phyloP scores from a whole-genome alignment of 1,140 invertebrate species.

The Coptotermes formosanus region DNA sequence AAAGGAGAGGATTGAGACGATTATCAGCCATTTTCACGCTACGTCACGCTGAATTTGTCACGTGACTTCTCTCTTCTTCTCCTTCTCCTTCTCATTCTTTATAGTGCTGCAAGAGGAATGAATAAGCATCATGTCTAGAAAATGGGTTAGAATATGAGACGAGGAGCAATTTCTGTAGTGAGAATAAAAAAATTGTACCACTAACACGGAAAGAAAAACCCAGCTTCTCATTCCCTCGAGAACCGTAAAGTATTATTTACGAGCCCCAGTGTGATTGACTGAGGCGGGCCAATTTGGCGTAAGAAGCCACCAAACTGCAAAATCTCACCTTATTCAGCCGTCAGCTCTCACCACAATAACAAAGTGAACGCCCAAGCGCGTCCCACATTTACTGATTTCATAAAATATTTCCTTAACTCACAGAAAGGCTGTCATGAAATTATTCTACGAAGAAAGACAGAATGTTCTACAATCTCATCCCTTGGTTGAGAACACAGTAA shows the following conservation, averaged over 20 bases:
- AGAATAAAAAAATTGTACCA: not conserved
- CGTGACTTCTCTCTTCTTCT: not conserved
- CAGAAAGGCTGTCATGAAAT: too few species aligned
- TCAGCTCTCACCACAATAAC: too few species aligned
- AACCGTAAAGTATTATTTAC: slow-evolving; percentile 18
- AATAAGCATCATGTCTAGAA: not conserved
- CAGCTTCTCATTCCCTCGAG: not conserved
- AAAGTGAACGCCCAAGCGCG: too few species aligned
- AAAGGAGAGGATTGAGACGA: not conserved
- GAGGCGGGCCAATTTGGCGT: not conserved
- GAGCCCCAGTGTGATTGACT: not conserved
- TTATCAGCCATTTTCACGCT: not conserved
- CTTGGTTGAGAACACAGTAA: too few species aligned
- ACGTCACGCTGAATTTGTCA: not conserved
- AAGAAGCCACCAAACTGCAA: not conserved
- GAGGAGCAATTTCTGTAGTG: too few species aligned
- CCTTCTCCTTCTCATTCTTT: not conserved
- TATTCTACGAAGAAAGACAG: too few species aligned
- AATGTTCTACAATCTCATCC: too few species aligned
- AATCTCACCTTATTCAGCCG: too few species aligned
- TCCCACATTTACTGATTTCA: too few species aligned
- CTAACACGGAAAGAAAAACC: not conserved
- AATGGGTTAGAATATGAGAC: not conserved
- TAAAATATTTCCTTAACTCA: too few species aligned
- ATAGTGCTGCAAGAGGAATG: not conserved